These are phyloP conservation scores for Selenia dentaria DNA, from an alignment of 2,888 invertebrate genomes.

Conservation along the genomic window DNA sequence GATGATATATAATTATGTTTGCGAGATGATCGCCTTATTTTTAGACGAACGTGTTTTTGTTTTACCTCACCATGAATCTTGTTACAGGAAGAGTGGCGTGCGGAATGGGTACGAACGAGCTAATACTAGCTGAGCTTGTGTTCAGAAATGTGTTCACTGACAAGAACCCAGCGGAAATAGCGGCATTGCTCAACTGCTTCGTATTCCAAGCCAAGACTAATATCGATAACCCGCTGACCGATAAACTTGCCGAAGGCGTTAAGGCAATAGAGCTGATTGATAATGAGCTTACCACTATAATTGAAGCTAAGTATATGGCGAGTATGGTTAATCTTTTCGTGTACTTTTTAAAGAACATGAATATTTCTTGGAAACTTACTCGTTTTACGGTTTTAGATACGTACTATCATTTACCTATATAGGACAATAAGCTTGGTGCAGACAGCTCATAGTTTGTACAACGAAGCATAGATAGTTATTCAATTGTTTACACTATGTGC, in stretches of 20 bases:
- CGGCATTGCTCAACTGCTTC: constrained; percentile 95
- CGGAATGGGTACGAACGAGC: constrained; percentile 88
- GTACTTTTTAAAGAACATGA: no score
- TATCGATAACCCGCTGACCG: constrained; percentile 83
- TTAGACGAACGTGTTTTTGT: no score
- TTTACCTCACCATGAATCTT: not conserved
- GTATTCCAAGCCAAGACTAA: constrained; percentile 95
- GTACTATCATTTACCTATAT: no score
- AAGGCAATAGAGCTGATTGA: constrained; percentile 89
- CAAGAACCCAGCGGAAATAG: constrained; percentile 95
- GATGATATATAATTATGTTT: no score
- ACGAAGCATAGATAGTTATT: no score
- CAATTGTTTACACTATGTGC: no score
- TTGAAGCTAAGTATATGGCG: constrained; percentile 87
- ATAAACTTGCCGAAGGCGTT: constrained; percentile 86
- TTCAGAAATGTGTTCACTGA: constrained; percentile 95
- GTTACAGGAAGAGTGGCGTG: constrained; percentile 67
- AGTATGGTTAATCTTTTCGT: no score
- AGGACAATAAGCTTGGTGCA: no score
- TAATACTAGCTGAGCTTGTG: constrained; percentile 97
- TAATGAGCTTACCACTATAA: constrained; percentile 85
- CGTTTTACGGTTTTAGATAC: no score
- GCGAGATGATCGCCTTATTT: no score
- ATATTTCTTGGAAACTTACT: no score
- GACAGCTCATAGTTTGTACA: no score